These are phyloP conservation scores for Schlechtendalia chinensis DNA, from an alignment of 1,140 invertebrate genomes.

Conservation along the genomic window DNA sequence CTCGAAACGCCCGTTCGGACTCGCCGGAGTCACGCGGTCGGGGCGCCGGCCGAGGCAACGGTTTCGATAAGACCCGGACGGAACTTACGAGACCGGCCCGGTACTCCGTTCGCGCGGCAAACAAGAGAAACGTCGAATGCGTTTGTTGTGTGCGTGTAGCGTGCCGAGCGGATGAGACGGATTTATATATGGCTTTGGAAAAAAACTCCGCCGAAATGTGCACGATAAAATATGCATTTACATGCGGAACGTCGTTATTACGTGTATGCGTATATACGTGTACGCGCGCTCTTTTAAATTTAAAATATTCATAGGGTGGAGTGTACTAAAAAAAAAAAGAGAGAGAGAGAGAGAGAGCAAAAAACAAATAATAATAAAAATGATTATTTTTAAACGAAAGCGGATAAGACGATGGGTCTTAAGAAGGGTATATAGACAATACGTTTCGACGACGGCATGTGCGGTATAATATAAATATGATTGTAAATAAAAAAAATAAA, in stretches of 20 bases:
- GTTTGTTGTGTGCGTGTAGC: too few relatives aligned
- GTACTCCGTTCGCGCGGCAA: neutral
- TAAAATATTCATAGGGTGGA: conserved; percentile 35
- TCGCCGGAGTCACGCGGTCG: too few relatives aligned
- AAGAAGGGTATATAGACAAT: conserved; percentile 19
- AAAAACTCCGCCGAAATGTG: conserved; percentile 17
- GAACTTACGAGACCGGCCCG: too few relatives aligned
- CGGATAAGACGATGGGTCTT: conserved; percentile 20
- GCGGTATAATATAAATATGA: neutral
- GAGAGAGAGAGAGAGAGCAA: too few relatives aligned
- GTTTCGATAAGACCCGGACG: too few relatives aligned
- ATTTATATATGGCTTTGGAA: conserved; percentile 40
- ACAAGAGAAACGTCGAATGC: conserved; percentile 12
- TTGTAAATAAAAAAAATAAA: conserved; percentile 9
- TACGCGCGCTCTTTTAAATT: conserved; percentile 39
- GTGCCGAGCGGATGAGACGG: neutral
- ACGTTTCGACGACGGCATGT: neutral
- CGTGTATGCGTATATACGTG: conserved; percentile 26
- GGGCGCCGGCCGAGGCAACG: too few relatives aligned
- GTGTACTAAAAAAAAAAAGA: neutral
- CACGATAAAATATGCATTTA: conserved; percentile 43
- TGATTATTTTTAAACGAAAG: conserved; percentile 42
- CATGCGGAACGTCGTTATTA: conserved; percentile 41
- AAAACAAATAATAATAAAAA: conserved; percentile 19
- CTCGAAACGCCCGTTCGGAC: too few relatives aligned